These are phyloP conservation scores for Artemia franciscana DNA, from an alignment of 1,140 invertebrate genomes.

Conservation along the genomic window DNA sequence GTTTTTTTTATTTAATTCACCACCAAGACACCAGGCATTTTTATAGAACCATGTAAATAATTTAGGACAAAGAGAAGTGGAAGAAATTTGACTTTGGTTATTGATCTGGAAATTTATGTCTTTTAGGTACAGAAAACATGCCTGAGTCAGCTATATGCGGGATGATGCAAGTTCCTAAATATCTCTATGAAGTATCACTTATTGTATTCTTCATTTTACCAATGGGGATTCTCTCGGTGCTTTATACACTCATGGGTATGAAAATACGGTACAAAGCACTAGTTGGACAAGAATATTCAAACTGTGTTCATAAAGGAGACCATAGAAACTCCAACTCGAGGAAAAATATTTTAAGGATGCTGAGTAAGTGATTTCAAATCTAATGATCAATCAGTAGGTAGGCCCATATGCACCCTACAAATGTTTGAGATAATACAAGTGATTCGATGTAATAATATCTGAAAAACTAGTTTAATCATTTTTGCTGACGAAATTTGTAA, in stretches of 20 bases:
- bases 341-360: slow-evolving; percentile 51
- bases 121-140: slow-evolving; percentile 21
- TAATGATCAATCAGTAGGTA: too few species aligned
- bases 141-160: slow-evolving; percentile 49
- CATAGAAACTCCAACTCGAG: slow-evolving; percentile 22
- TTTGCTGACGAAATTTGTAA: too few species aligned
- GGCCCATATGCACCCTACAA: too few species aligned
- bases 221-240: slow-evolving; percentile 43
- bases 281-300: slow-evolving; percentile 12
- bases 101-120: too few species aligned
- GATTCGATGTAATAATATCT: too few species aligned
- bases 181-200: slow-evolving; percentile 53
- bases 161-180: slow-evolving; percentile 32
- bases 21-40: too few species aligned
- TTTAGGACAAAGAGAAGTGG: too few species aligned
- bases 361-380: slow-evolving; percentile 40
- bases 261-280: slow-evolving; percentile 19
- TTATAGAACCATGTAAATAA: too few species aligned
- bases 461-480: too few species aligned
- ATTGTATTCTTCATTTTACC: slow-evolving; percentile 61
- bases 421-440: too few species aligned
- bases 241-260: slow-evolving; percentile 52
- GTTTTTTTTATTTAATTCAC: too few species aligned
- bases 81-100: too few species aligned
- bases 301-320: slow-evolving; percentile 4